These are phyloP conservation scores for Drosophila leonis DNA, from an alignment of 2,888 invertebrate genomes.

Conservation along the genomic window DNA sequence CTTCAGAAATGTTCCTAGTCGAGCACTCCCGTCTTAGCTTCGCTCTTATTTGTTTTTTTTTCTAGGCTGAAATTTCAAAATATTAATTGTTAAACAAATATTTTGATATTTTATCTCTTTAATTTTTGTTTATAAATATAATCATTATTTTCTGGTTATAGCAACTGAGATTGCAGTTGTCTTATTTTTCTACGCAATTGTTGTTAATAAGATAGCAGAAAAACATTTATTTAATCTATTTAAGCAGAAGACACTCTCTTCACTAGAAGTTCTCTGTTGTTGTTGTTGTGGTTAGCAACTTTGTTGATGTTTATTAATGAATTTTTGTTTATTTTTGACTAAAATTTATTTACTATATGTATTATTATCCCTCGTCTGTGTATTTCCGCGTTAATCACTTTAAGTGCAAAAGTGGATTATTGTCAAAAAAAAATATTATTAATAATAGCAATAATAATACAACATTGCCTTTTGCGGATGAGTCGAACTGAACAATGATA, in stretches of 20 bases:
- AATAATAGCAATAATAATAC: constrained; percentile 6
- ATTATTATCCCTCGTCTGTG: constrained; percentile 12
- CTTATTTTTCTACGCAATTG: constrained; percentile 38
- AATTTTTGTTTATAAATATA: constrained; percentile 8
- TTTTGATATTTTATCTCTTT: constrained; percentile 1
- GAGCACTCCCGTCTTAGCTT: not conserved
- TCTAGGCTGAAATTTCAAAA: not conserved
- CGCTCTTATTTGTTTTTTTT: not conserved
- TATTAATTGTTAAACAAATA: constrained; percentile 1
- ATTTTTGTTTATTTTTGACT: constrained; percentile 32
- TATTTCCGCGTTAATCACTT: constrained; percentile 57
- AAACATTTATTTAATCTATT: constrained; percentile 64
- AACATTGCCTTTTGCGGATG: constrained; percentile 35
- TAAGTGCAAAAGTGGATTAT: constrained; percentile 61
- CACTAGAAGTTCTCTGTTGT: constrained; percentile 22
- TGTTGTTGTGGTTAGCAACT: constrained; percentile 18
- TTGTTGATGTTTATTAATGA: constrained; percentile 54
- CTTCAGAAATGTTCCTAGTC: not conserved
- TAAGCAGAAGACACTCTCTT: constrained; percentile 48
- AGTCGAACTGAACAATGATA: constrained; percentile 31
- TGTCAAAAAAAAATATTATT: constrained; percentile 45
- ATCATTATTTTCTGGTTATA: not conserved
- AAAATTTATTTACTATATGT: constrained; percentile 18
- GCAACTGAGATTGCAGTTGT: constrained; percentile 40
- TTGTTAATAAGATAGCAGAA: constrained; percentile 38